phyloP scores from a whole-genome alignment of 1,140 invertebrate genomes.

The Leptonema lineaticorne region DNA sequence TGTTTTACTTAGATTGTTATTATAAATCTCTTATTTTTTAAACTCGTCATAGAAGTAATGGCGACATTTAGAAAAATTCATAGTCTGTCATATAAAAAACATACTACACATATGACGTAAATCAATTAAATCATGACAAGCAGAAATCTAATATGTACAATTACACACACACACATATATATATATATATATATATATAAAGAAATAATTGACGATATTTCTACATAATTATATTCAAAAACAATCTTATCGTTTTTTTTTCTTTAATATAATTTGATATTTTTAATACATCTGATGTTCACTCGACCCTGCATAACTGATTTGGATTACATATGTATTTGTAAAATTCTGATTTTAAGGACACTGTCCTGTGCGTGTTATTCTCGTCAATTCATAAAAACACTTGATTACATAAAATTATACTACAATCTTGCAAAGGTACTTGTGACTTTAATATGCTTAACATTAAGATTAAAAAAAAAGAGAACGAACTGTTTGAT shows the following conservation, averaged over 20 bases:
- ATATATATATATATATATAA: slow-evolving; percentile 23
- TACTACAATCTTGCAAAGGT: slow-evolving; percentile 31
- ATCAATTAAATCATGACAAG: not conserved
- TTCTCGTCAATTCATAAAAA: slow-evolving; percentile 10
- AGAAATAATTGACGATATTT: slow-evolving; percentile 19
- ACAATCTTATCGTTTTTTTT: no score
- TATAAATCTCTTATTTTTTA: no score
- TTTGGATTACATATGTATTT: slow-evolving; percentile 5
- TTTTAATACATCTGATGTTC: slow-evolving; percentile 15
- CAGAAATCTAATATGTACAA: slow-evolving; percentile 6
- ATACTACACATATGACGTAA: no score
- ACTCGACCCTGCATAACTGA: slow-evolving; percentile 28
- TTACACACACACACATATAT: no score
- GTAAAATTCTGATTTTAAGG: slow-evolving; percentile 12
- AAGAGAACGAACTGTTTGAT: slow-evolving; percentile 13
- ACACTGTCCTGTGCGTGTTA: slow-evolving; percentile 18
- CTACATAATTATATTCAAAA: slow-evolving; percentile 10
- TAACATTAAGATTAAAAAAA: slow-evolving; percentile 25
- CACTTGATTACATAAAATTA: slow-evolving; percentile 21
- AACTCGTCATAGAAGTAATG: no score
- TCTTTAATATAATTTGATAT: not conserved
- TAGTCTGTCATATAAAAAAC: no score
- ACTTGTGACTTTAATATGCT: slow-evolving; percentile 28
- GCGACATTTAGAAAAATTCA: no score
- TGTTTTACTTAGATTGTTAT: no score